A percentile compares a stretch with the other conserved stretches of the same genome.
phyloP scores from a whole-genome alignment of 2,113 vertebrate species.

The Cyprinodon tularosa region DNA sequence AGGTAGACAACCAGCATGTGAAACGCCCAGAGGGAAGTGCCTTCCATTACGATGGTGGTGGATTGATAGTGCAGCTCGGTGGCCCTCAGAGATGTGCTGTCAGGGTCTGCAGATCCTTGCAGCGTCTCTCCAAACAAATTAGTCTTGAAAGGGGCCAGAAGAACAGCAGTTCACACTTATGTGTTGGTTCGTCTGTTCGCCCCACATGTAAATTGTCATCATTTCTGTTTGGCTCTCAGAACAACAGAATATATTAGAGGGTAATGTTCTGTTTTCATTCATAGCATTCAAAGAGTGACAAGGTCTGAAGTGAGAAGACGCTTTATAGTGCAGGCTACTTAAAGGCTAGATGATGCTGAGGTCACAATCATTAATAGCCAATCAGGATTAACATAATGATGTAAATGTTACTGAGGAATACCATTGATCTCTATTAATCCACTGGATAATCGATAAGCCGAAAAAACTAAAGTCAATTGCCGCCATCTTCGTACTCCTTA shows the following conservation, averaged over 20 bases:
- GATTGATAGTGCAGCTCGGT: conserved; percentile 4
- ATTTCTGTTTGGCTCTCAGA: no score
- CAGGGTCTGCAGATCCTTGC: not conserved
- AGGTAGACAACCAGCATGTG: not conserved
- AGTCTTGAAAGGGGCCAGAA: not conserved
- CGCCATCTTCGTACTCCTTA: no score
- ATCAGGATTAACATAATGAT: not conserved
- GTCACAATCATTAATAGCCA: not conserved
- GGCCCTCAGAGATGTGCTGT: not conserved
- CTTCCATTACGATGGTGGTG: rapidly evolving
- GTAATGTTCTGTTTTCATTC: not conserved
- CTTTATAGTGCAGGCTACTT: no score
- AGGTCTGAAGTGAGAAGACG: not conserved
- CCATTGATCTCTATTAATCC: no score
- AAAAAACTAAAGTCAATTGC: no score
- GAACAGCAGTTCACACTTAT: conserved; percentile 2
- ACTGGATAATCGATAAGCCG: no score
- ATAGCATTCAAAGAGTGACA: no score
- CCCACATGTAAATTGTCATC: no score
- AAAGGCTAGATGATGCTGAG: not conserved
- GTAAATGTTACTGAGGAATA: not conserved
- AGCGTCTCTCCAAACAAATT: not conserved
- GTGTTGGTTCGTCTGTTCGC: not conserved
- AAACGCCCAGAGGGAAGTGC: conserved; percentile 6
- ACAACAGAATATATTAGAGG: no score